Percentiles rank a stretch among this genome's conserved stretches.
These are phyloP conservation scores for Leptestheria dahalacensis DNA, from an alignment of 1,140 invertebrate species.

Conservation along the genomic window DNA sequence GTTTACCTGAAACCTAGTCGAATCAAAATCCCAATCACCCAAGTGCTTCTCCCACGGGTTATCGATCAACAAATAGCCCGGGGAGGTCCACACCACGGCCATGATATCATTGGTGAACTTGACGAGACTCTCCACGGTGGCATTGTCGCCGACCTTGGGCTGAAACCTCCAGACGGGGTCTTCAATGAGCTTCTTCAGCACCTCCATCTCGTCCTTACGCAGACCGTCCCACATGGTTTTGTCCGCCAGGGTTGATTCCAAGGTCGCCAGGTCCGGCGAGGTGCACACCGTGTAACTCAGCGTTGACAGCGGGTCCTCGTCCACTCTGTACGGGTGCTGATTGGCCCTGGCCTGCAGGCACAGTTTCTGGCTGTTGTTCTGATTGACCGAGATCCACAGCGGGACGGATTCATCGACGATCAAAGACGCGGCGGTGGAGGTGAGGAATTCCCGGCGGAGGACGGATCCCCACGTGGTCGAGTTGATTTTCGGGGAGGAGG, in stretches of 20 bases:
- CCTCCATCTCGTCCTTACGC: conserved; percentile 51
- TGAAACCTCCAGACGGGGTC: conserved; percentile 74
- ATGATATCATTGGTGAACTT: conserved; percentile 71
- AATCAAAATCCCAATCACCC: conserved; percentile 60
- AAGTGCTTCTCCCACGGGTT: conserved; percentile 69
- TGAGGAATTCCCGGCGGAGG: conserved; percentile 65
- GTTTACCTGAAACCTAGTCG: conserved; percentile 46
- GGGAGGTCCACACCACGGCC: conserved; percentile 33
- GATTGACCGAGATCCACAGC: conserved; percentile 57
- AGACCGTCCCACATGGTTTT: conserved; percentile 64
- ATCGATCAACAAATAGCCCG: conserved; percentile 55
- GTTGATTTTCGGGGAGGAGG: no score
- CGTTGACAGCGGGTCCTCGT: conserved; percentile 35
- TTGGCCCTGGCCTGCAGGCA: conserved; percentile 59
- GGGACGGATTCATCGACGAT: conserved; percentile 58
- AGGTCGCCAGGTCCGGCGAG: conserved; percentile 52
- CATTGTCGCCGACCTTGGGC: conserved; percentile 34
- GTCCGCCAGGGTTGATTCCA: conserved; percentile 54
- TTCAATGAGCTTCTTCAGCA: conserved; percentile 54
- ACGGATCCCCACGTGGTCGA: conserved; percentile 66
- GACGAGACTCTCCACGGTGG: conserved; percentile 46
- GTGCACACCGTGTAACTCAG: conserved; percentile 75
- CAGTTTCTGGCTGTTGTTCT: conserved; percentile 37
- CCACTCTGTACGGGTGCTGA: conserved; percentile 57
- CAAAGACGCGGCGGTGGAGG: conserved; percentile 64